These are phyloP conservation scores for Mustela lutreola DNA, from an alignment of 2,113 vertebrate species.

Conservation along the genomic window DNA sequence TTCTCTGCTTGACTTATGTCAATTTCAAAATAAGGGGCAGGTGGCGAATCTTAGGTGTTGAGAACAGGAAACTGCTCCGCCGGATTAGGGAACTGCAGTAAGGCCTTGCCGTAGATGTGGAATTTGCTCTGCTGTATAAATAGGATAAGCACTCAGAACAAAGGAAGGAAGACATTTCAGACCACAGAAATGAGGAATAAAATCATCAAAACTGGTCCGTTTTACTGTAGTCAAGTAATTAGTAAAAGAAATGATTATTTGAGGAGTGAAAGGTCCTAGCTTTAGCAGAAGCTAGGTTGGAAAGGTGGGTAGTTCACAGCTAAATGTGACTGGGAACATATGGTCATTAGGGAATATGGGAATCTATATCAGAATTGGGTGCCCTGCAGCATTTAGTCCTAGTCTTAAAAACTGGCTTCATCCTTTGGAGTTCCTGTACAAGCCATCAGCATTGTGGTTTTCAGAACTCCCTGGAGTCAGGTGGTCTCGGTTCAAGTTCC, in stretches of 20 bases:
- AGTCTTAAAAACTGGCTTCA: not conserved
- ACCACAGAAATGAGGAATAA: not conserved
- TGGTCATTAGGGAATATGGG: not conserved
- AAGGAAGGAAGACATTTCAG: not conserved
- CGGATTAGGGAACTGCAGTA: not conserved
- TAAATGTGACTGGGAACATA: not conserved
- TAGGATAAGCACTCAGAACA: not conserved
- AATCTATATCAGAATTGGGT: not conserved
- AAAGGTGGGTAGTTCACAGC: not conserved
- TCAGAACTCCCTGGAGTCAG: not conserved
- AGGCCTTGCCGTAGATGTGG: not conserved
- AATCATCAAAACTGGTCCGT: not conserved
- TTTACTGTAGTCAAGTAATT: not conserved
- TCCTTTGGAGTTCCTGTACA: not conserved
- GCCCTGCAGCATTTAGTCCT: not conserved
- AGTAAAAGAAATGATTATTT: not conserved
- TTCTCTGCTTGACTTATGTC: not conserved
- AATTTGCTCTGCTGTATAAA: not conserved
- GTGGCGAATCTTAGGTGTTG: not conserved
- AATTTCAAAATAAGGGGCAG: not conserved
- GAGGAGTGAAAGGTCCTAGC: not conserved
- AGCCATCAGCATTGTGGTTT: not conserved
- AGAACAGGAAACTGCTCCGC: not conserved
- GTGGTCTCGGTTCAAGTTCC: slow-evolving; percentile 14
- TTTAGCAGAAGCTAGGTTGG: not conserved